These are phyloP conservation scores for Ophonus ardosiacus DNA, from an alignment of 2,888 invertebrate genomes.

Conservation along the genomic window DNA sequence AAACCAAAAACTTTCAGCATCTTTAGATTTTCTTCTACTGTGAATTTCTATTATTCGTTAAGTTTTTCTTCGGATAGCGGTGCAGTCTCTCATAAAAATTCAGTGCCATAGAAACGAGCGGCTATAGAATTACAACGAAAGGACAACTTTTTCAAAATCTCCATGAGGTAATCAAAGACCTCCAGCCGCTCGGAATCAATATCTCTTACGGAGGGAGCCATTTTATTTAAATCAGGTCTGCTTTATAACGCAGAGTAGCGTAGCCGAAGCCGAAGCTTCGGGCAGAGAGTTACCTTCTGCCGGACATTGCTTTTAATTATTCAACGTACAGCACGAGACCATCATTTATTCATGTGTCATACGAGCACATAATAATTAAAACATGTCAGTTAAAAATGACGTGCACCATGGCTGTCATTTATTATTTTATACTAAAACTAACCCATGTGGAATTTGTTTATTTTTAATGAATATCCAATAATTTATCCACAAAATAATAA, in stretches of 20 bases:
- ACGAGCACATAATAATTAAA: conserved; percentile 22
- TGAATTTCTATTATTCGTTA: conserved; percentile 55
- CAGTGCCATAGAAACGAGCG: conserved; percentile 32
- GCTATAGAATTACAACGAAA: conserved; percentile 55
- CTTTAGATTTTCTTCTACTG: conserved; percentile 43
- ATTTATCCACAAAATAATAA: neutral
- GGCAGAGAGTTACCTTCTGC: neutral
- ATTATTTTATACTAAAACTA: neutral
- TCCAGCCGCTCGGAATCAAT: conserved; percentile 7
- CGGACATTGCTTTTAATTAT: conserved; percentile 26
- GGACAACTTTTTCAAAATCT: conserved; percentile 49
- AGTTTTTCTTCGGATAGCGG: conserved; percentile 50
- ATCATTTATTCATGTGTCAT: conserved; percentile 36
- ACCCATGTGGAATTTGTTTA: neutral
- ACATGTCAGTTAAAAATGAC: conserved; percentile 25
- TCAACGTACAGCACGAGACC: neutral
- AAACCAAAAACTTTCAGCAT: conserved; percentile 43
- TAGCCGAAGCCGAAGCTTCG: neutral
- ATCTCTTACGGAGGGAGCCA: conserved; percentile 7
- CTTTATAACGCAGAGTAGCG: neutral
- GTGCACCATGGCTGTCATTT: neutral
- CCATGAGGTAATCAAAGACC: conserved; percentile 45
- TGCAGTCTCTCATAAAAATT: conserved; percentile 53
- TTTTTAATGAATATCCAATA: neutral
- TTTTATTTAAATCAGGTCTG: conserved; percentile 39